Percentiles rank a stretch among this genome's conserved stretches.
Conservation (phyloP, 2,888 invertebrate genomes). For the Cephus pulcher region DNA sequence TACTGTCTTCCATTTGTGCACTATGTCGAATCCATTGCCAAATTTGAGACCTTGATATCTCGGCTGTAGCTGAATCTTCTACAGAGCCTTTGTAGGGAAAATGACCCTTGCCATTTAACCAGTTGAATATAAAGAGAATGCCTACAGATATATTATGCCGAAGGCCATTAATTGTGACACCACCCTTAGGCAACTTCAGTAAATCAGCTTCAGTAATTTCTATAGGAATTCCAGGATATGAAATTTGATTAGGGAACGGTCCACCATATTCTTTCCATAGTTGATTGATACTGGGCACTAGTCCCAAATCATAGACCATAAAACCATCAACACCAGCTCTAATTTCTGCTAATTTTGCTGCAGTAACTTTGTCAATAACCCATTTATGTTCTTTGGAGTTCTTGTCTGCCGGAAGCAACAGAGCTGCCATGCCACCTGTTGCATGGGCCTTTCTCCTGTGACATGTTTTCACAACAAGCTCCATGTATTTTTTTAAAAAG, state of each 20-base stretch:
- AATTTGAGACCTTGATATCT: slow-evolving; percentile 78
- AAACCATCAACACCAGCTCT: slow-evolving; percentile 76
- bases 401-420: slow-evolving; percentile 68
- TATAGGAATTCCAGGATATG: slow-evolving; percentile 59
- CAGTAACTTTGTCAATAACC: slow-evolving; percentile 67
- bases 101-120: slow-evolving; percentile 77
- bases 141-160: slow-evolving; percentile 75
- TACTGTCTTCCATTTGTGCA: slow-evolving; percentile 70
- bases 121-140: slow-evolving; percentile 76
- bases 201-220: slow-evolving; percentile 68
- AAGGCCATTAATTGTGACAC: slow-evolving; percentile 73
- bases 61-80: slow-evolving; percentile 82
- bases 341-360: slow-evolving; percentile 71
- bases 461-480: slow-evolving; percentile 71
- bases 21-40: slow-evolving; percentile 81
- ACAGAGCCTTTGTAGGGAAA: slow-evolving; percentile 75
- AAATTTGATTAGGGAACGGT: slow-evolving; percentile 69
- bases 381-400: slow-evolving; percentile 56
- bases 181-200: slow-evolving; percentile 72
- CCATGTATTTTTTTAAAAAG: slow-evolving; percentile 75
- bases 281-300: slow-evolving; percentile 72
- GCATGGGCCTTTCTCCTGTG: slow-evolving; percentile 74
- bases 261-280: slow-evolving; percentile 69
- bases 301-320: slow-evolving; percentile 75
- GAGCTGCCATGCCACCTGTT: slow-evolving; percentile 78